These are phyloP conservation scores for Echinarachnius parma DNA, from an alignment of 53 echinoderm and acorn worm species.

Conservation along the genomic window DNA sequence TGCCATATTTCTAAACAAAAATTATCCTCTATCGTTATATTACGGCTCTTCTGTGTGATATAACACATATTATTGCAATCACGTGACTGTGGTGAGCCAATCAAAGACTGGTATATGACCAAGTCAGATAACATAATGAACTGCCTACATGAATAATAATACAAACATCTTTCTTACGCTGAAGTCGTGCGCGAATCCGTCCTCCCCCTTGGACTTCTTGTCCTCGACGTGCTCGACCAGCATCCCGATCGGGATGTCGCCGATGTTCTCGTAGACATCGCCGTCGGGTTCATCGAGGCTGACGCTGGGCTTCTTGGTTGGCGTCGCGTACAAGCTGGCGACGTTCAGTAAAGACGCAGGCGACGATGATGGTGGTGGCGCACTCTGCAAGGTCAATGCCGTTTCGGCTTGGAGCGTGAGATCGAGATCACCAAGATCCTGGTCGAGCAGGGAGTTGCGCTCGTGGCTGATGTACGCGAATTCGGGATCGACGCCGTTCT, in stretches of 20 bases:
- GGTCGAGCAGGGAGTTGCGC: conserved; percentile 24
- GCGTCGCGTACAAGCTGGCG: conserved; percentile 11
- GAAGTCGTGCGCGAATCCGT: conserved; percentile 29
- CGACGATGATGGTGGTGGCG: not conserved
- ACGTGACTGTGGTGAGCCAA: too few relatives aligned
- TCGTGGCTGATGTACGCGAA: conserved; percentile 30
- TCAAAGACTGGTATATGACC: not conserved
- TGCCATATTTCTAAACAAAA: too few relatives aligned
- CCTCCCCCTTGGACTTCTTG: conserved; percentile 6
- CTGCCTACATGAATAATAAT: too few relatives aligned
- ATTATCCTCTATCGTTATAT: too few relatives aligned
- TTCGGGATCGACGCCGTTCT: conserved; percentile 8
- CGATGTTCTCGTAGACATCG: conserved; percentile 30
- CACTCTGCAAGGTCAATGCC: not conserved
- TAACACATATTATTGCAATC: too few relatives aligned
- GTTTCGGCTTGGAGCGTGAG: conserved; percentile 1
- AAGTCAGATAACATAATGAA: too few relatives aligned
- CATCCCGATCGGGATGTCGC: not conserved
- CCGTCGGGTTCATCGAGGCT: conserved; percentile 6
- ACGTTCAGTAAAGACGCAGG: too few relatives aligned
- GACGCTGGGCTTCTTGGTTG: conserved; percentile 12
- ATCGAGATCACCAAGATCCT: not conserved
- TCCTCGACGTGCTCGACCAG: conserved; percentile 27
- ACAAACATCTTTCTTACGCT: conserved; percentile 27
- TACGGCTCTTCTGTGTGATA: too few relatives aligned